Evolutionary conservation across 2,888 invertebrate species (phyloP), one percentile per base, ranked within the genome.

Genomic region (Phaonia tiefii): DNA sequence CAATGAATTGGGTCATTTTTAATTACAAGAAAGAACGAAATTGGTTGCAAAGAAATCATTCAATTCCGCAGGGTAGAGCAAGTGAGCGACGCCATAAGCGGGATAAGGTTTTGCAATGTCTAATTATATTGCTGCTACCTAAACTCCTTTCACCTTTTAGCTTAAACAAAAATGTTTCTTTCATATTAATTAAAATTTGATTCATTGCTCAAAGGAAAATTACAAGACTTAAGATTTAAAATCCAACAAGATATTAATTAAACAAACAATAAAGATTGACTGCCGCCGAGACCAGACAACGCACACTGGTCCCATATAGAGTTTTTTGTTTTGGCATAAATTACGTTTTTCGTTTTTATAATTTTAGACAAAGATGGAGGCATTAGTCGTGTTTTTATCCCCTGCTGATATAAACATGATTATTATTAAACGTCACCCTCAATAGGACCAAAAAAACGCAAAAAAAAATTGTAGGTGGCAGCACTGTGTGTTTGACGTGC

Each of bases 201-300:
- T 63, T 63, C 42, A 63, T 51, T 10, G 8, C 8, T 17, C 8
- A 31, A 31, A 31, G 3, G 31, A 31, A 31, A 31, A n/a, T n/a
- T 31, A 31, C 44, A 10, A 37, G 37, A 37, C 15, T 1, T 15
- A 46, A 2, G n/a, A 31, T 72, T 49, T 46, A 4, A 51, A 73
- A 58, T 49, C 54, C 2, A 70, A 63, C 58, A 66, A 39, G 8
- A 66, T 58, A 66, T 67, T 51, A 72, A 67, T 67, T 51, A 72
- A 60, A 17, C 22, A 44, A 66, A 39, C 51, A 51, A 51, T 58
- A 71, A 46, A 46, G n/a, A 49, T 22, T 25, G 44, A 46, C 66
- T 42, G 44, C 7, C 22, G 31, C 31, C 8, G 3, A 8, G 4
- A 8, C 31, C 31, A n/a, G n/a, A n/a, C n/a, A n/a, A n/a, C n/a